Evolutionary conservation across 53 echinoderm and acorn worm genomes (phyloP).

Genomic region (Luidia sarsii): DNA sequence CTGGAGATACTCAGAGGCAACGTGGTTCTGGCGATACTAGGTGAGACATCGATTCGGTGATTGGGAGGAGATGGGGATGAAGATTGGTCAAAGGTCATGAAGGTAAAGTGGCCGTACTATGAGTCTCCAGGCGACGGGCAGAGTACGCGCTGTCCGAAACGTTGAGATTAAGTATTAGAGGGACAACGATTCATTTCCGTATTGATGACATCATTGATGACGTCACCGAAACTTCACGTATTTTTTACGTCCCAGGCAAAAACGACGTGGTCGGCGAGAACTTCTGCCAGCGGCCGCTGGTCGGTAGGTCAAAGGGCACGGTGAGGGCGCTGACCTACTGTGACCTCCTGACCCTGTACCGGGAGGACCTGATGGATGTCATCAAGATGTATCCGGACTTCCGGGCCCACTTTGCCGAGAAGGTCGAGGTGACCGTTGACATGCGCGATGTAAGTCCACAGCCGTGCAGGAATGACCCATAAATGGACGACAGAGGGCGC

Average conservation of each 20-base stretch:
- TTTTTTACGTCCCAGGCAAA: slow-evolving; percentile 77
- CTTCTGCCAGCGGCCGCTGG: slow-evolving; percentile 75
- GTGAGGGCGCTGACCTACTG: slow-evolving; percentile 97
- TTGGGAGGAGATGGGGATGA: neutral
- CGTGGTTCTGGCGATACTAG: slow-evolving; percentile 87
- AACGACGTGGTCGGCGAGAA: slow-evolving; percentile 98
- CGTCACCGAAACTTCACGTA: too few species aligned
- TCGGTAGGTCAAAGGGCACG: slow-evolving; percentile 95
- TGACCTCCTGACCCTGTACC: slow-evolving; percentile 86
- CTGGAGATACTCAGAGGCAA: slow-evolving; percentile 87
- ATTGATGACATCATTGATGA: too few species aligned
- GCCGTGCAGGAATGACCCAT: neutral
- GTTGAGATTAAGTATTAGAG: too few species aligned
- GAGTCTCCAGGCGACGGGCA: too few species aligned
- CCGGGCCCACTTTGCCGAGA: slow-evolving; percentile 80
- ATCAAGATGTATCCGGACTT: slow-evolving; percentile 90
- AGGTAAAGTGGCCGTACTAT: too few species aligned
- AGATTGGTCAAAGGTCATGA: too few species aligned
- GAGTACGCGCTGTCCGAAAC: too few species aligned
- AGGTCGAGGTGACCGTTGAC: slow-evolving; percentile 89
- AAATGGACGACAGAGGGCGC: neutral
- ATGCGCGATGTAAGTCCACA: slow-evolving; percentile 85
- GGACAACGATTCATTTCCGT: too few species aligned
- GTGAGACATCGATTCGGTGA: slow-evolving; percentile 47
- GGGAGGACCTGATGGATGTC: slow-evolving; percentile 87